Evolutionary conservation across 2,113 vertebrate species (phyloP).

Genomic region (Ia io): DNA sequence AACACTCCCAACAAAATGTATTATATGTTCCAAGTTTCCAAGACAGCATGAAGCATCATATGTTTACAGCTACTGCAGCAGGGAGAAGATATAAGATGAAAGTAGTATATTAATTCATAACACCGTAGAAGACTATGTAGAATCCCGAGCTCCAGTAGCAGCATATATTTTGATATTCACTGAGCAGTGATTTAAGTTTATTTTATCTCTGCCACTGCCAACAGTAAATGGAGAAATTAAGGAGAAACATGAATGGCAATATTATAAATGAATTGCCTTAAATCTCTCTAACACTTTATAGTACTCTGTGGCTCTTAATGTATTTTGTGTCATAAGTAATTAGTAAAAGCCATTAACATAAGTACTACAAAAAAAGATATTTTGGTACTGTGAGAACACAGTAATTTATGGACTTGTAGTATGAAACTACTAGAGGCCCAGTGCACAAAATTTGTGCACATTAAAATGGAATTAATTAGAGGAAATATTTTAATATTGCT

Average conservation of each 20-base stretch:
- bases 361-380: not conserved
- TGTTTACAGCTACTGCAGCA: not conserved
- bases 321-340: not conserved
- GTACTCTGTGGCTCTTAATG: not conserved
- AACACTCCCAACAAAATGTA: not conserved
- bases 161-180: not conserved
- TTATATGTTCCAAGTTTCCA: not conserved
- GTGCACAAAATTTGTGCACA: too few relatives aligned
- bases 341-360: not conserved
- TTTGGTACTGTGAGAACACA: not conserved
- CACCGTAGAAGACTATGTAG: not conserved
- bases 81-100: not conserved
- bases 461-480: too few relatives aligned
- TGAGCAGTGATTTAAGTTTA: not conserved
- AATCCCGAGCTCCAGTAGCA: not conserved
- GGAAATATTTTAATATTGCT: too few relatives aligned
- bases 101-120: not conserved
- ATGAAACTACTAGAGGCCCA: not conserved
- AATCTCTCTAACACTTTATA: not conserved
- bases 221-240: not conserved
- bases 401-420: not conserved
- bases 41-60: not conserved
- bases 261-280: not conserved
- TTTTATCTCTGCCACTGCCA: not conserved
- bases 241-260: not conserved